Evolutionary conservation across 2,113 vertebrate species (phyloP).

Genomic region (Rhinolophus ferrumequinum): DNA sequence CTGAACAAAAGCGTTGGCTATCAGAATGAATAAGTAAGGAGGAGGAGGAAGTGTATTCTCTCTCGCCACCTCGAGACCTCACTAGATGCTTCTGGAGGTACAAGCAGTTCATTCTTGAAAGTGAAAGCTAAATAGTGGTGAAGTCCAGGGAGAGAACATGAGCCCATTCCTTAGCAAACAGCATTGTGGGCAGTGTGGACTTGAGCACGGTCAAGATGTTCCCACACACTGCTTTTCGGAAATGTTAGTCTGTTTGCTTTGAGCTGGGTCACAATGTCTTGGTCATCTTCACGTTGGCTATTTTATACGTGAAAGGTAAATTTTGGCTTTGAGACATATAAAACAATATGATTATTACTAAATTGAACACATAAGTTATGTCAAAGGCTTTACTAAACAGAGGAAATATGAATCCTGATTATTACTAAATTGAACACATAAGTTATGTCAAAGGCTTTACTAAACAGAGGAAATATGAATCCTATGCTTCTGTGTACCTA

Average conservation of each 20-base stretch:
- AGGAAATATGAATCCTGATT: not conserved
- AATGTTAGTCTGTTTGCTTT: not conserved
- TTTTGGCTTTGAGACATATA: conserved; percentile 1
- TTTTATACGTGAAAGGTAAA: conserved; percentile 41
- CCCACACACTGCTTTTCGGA: not conserved
- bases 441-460: conserved; percentile 12
- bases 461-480: not conserved
- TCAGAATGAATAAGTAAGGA: not conserved
- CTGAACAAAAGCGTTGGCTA: not conserved
- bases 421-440: conserved; percentile 39
- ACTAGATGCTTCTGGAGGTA: conserved; percentile 2
- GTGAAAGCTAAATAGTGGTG: conserved; percentile 57
- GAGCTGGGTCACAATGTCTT: not conserved
- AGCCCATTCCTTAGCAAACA: conserved; percentile 47
- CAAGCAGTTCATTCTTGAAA: conserved; percentile 24
- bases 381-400: conserved; percentile 15
- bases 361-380: not conserved
- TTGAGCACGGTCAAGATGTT: not conserved
- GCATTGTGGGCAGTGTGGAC: not conserved
- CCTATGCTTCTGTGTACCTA: not conserved
- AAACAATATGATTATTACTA: conserved; percentile 43
- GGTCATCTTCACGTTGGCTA: not conserved
- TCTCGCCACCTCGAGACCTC: not conserved
- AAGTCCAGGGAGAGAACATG: conserved; percentile 40
- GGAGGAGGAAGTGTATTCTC: not conserved